Evolutionary conservation across 30 jellyfish, hydroid and myxozoan species (phyloP), one percentile per base, ranked within the genome.

Genomic region (Turritopsis rubra): DNA sequence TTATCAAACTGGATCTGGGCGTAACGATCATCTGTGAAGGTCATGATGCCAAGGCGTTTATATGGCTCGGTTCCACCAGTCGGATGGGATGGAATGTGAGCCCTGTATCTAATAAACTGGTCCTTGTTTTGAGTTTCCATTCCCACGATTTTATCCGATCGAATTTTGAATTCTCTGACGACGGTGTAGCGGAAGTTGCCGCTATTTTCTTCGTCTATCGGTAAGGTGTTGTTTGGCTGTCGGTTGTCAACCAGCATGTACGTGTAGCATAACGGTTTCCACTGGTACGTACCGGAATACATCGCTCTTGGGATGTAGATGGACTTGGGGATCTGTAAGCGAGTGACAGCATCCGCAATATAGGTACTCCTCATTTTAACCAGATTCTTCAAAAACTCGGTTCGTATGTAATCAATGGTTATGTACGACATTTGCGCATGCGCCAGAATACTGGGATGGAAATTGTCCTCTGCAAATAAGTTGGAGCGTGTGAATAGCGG

Each of bases 381-480:
- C 26, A 94, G 88, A 75, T 89, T 94, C 81, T 94, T 94, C 82
- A 94, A 88, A 82, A 94, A 94, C 82, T 94, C 99, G 26, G 99
- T 94, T 22, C 99, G 96, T 52, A 94, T 94, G 88, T 94, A 94
- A 78, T 94, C 99, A 24, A 89, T 94, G 26, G 88, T 84, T 65
- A 94, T 84, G 75, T 94, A 94, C 18, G 99, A 96, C 97, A 94
- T 89, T 78, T 94, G 99, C 28, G 99, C 99, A 54, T 94, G 99
- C 75, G 89, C 99, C 28, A 87, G 96, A 25, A 94, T 89, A 71
- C 97, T 89, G 18, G 99, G 99, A 73, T 94, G 99, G 84, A 94
- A 94, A 29, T 94, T 86, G 76, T 94, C 99, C 71, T 94, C 99
- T 16, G 99, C 89, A 72, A 94, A 94, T 41, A 94, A 81, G 76